Percentiles rank a stretch among this genome's conserved stretches.
phyloP scores from a whole-genome alignment of 2,797 vertebrate species.

The Tapirus indicus region DNA sequence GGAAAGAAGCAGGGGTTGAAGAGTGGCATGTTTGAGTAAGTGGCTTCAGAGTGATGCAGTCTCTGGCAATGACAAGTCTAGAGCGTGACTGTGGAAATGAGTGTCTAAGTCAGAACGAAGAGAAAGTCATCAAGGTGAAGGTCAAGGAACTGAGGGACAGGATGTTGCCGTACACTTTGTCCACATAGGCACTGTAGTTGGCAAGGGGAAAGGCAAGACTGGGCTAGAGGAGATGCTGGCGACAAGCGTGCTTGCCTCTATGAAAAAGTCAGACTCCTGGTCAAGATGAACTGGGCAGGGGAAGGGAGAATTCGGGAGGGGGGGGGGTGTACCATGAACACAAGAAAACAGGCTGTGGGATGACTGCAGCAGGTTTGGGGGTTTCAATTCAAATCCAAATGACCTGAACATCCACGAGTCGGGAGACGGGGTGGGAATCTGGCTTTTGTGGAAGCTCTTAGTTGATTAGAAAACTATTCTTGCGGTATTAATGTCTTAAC shows the following conservation, averaged over 20 bases:
- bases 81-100: not conserved
- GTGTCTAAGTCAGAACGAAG: not conserved
- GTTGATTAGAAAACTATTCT: conserved; percentile 46
- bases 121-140: not conserved
- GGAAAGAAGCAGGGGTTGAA: not conserved
- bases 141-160: not conserved
- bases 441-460: not conserved
- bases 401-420: not conserved
- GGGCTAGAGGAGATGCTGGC: not conserved
- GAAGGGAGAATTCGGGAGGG: not conserved
- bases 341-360: not conserved
- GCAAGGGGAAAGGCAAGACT: not conserved
- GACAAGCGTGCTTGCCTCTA: not conserved
- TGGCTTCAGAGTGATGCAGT: not conserved
- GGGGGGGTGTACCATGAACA: not conserved
- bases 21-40: not conserved
- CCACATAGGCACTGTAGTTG: not conserved
- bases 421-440: not conserved
- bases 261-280: not conserved
- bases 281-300: not conserved
- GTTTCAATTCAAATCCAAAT: conserved; percentile 16
- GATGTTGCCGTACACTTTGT: not conserved
- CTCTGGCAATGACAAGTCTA: not conserved
- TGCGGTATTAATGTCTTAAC: not conserved
- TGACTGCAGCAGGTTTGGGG: not conserved